Base-by-base conservation (phyloP, 2,888 invertebrate species). In the Salticus scenicus region DNA sequence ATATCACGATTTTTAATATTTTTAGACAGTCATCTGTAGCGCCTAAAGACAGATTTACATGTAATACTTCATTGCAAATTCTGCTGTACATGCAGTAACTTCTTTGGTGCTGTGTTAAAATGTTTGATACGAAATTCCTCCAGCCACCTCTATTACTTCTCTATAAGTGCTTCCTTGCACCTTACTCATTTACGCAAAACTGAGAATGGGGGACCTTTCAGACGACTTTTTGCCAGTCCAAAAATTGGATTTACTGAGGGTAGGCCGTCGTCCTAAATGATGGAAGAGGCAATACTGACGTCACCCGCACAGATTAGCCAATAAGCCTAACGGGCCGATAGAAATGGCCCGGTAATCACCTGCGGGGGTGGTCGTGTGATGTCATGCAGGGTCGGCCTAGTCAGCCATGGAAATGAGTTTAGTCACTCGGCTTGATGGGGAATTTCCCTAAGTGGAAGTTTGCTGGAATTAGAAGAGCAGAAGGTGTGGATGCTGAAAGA, bases 301-400 rank as follows among this genome's bases (percentile, higher is more conserved):
- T 74, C 78, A 78, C 42, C 64, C 42, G 2, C 42, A 51, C 72
- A 83, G 84, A 85, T 85, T 85, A 85, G 84, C 84, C 84, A 85
- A 85, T 85, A 85, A 85, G 78, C 74, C 84, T 79, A 79, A 85
- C 84, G 84, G 82, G 84, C 75, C 82, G 75, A 82, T 81, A 74
- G 81, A 74, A 81, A 81, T 82, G 82, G 82, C 72, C 84, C 84
- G 78, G 84, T 85, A 85, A 85, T 85, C 84, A 85, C 84, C 84
- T 79, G 78, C 78, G 84, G 81, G 76, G 82, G 66, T 51, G 66
- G 72, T 28, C 31, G 84, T 72, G 78, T 85, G 84, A 85, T 85
- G 84, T 85, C 84, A 85, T 79, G 76, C 42, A 57, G 57, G 76
- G 83, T 83, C 83, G 83, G 72, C 77, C 83, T 47, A 83, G 66